phyloP scores from a whole-genome alignment of 2,797 vertebrate species.

The Poecilia wingei region DNA sequence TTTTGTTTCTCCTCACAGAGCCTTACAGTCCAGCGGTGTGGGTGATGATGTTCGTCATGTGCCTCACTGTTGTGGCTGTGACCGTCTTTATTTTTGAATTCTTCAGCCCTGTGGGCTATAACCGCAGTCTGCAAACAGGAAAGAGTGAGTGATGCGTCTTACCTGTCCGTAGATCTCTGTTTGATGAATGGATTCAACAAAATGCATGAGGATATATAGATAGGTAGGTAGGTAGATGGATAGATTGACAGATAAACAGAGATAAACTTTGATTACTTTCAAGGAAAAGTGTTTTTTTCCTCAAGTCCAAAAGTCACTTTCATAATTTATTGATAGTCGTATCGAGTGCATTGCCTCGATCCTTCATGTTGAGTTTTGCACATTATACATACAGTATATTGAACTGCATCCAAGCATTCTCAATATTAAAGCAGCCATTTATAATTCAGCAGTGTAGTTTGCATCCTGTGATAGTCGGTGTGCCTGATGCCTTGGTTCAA shows the following conservation, averaged over 20 bases:
- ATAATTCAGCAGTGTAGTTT: constrained; percentile 73
- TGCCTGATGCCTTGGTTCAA: constrained; percentile 50
- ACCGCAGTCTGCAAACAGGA: constrained; percentile 90
- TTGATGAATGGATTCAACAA: constrained; percentile 38
- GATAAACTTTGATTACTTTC: neutral
- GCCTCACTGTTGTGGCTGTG: constrained; percentile 94
- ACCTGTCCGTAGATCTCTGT: constrained; percentile 28
- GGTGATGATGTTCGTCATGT: constrained; percentile 99
- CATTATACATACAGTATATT: constrained; percentile 45
- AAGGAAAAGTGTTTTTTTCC: constrained; percentile 1
- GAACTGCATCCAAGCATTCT: constrained; percentile 59
- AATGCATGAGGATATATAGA: too few relatives aligned
- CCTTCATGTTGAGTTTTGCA: constrained; percentile 25
- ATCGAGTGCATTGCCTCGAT: constrained; percentile 28
- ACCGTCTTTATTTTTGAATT: constrained; percentile 98
- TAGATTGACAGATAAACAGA: too few relatives aligned
- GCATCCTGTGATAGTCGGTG: constrained; percentile 64
- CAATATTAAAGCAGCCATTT: constrained; percentile 62
- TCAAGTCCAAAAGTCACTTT: constrained; percentile 9
- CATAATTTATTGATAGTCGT: constrained; percentile 11
- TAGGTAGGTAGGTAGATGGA: too few relatives aligned
- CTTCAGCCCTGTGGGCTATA: constrained; percentile 96
- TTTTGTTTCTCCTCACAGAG: constrained; percentile 73
- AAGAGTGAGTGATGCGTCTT: constrained; percentile 86
- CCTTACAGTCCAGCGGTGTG: constrained; percentile 96